Base-by-base conservation (phyloP, 2,888 invertebrate genomes). In the Cordylochernes scorpioides region DNA sequence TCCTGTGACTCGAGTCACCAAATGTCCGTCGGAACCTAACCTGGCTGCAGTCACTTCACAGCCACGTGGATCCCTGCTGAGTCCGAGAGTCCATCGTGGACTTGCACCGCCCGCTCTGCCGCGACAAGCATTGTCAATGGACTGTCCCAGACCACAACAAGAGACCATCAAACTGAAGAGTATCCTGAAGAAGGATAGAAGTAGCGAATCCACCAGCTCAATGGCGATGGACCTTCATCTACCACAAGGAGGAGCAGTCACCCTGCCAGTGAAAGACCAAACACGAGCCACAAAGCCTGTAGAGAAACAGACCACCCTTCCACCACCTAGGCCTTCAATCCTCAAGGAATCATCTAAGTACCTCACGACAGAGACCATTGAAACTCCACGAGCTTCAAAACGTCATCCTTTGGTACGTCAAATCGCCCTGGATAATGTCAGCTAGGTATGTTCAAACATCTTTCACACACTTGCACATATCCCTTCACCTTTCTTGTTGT, bases 211-310 rank as follows among this genome's bases (percentile, higher is more conserved):
- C 12, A 41, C 36, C 25, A 34, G 35, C 4, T 73, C 72, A 2
- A 64, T 73, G 58, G 71, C 71, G 17, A 58, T 73, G 56, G 73
- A 73, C 49, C 54, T 73, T 36, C 72, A 73, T 49, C 59, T 64
- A 24, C 60, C 61, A 7, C 64, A 65, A 45, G 63, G 61, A 41
- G 63, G 61, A 41, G 62, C 65, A 8, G 60, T 66, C 13, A 66
- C 54, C 13, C 47, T 61, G 33, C 51, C 54, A 34, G 55, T 61
- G 13, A 49, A 53, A 51, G 67, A 53, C 55, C 62, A 42, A 55
- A 62, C 24, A n/a, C n/a, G n/a, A n/a, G n/a, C n/a, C n/a, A n/a
- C n/a, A n/a, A n/a, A n/a, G n/a, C n/a, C n/a, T n/a, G n/a, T n/a
- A n/a, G n/a, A n/a, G n/a, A n/a, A n/a, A n/a, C n/a, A n/a, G n/a